These are phyloP conservation scores for Gymnosoma rotundatum DNA, from an alignment of 2,888 invertebrate species.

Conservation along the genomic window DNA sequence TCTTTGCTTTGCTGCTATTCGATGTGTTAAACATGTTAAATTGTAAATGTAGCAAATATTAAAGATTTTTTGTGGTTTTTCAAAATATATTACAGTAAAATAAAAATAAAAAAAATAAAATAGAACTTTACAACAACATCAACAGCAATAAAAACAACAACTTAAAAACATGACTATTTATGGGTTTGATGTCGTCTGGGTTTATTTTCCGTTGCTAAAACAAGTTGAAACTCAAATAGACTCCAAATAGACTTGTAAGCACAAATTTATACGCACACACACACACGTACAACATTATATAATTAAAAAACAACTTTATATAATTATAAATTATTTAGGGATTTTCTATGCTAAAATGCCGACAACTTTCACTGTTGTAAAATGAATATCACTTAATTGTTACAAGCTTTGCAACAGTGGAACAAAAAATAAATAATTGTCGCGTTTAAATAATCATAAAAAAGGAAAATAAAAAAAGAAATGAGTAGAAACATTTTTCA, in stretches of 20 bases:
- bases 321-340: slow-evolving; percentile 60
- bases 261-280: neutral
- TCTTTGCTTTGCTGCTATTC: slow-evolving; percentile 2
- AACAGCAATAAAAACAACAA: slow-evolving; percentile 20
- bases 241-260: neutral
- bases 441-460: too few species aligned
- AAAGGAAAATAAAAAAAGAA: too few species aligned
- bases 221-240: slow-evolving; percentile 4
- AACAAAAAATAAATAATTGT: neutral
- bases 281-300: neutral
- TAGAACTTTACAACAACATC: slow-evolving; percentile 19
- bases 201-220: slow-evolving; percentile 38
- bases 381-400: slow-evolving; percentile 45
- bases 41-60: slow-evolving; percentile 32
- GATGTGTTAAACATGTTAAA: slow-evolving; percentile 55
- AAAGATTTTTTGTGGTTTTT: slow-evolving; percentile 49
- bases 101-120: slow-evolving; percentile 12
- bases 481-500: too few species aligned
- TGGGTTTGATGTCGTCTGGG: slow-evolving; percentile 60
- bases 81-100: slow-evolving; percentile 56
- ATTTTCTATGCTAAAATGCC: slow-evolving; percentile 30
- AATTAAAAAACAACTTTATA: slow-evolving; percentile 48
- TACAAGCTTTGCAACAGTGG: slow-evolving; percentile 36
- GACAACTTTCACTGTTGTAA: slow-evolving; percentile 22
- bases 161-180: slow-evolving; percentile 54